Conservation (phyloP, 1,140 invertebrate genomes). For the Anastrepha obliqua region DNA sequence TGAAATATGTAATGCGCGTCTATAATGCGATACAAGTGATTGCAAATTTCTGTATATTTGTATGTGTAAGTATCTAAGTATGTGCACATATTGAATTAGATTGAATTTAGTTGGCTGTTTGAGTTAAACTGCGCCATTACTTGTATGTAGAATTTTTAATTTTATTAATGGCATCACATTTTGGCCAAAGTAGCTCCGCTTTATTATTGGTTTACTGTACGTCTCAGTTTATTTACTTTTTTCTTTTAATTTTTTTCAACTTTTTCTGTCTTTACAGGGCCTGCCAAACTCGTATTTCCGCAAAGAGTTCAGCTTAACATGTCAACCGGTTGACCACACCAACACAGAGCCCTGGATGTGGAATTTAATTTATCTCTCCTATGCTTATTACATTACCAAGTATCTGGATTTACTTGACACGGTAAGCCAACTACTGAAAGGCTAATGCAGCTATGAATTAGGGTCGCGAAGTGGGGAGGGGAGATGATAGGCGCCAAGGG, state of each 20-base stretch:
- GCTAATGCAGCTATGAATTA: background rate
- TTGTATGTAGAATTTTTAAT: constrained; percentile 43
- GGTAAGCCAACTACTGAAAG: constrained; percentile 70
- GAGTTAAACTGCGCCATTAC: background rate
- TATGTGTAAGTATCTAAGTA: constrained; percentile 77
- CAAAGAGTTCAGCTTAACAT: constrained; percentile 79
- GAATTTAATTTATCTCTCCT: constrained; percentile 79
- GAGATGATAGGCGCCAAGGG: background rate
- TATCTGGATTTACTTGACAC: constrained; percentile 79
- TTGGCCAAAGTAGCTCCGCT: background rate
- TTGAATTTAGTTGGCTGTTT: background rate
- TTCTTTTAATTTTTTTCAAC: background rate
- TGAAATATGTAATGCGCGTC: constrained; percentile 81
- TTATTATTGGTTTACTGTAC: background rate
- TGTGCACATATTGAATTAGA: constrained; percentile 59
- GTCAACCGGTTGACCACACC: constrained; percentile 78
- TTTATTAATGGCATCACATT: constrained; percentile 55
- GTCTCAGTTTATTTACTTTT: background rate
- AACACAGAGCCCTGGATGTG: constrained; percentile 75
- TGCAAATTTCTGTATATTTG: constrained; percentile 79
- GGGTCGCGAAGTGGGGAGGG: background rate
- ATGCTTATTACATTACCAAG: constrained; percentile 78
- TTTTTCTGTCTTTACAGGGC: constrained; percentile 69
- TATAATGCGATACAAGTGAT: constrained; percentile 87
- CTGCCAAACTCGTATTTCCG: constrained; percentile 73